Evolutionary conservation across 2,888 invertebrate species (phyloP), one percentile per base, ranked within the genome.

Genomic region (Plagiodera versicolora): DNA sequence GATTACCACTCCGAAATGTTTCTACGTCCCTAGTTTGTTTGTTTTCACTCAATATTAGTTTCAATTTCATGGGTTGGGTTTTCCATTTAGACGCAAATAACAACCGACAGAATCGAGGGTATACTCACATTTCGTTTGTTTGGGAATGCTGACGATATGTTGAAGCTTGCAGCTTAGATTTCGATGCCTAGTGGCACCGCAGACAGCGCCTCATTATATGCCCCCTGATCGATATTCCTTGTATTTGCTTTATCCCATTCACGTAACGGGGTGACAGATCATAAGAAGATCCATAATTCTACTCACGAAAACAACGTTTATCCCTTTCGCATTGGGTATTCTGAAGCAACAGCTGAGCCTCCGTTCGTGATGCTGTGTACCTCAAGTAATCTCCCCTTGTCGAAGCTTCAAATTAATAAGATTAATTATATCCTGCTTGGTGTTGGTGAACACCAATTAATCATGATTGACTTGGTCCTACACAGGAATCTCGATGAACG

Each of bases 351-450:
- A 62, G 61, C 62, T 62, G 56, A 62, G 35, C 61, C 14, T 11
- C 14, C 39, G 57, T 57, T 61, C 49, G 53, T 50, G 57, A 57
- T 49, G 49, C 46, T 49, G 47, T 57, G 54, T 57, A 57, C 49
- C 57, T 53, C 44, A 54, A 54, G 57, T 57, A 57, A 61, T 62
- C 58, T 56, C 64, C 66, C 60, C 64, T 63, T 62, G 62, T 61
- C 60, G 56, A 63, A 60, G 62, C 62, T 63, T 64, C 62, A 62
- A 62, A 66, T 66, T 66, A 66, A 66, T 66, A 64, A 66, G 66
- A 66, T 66, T 66, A 66, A 66, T 66, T 64, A 66, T 64, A 66
- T 55, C 50, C 46, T 51, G 60, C 55, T 60, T 64, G 64, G 62
- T 62, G 62, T 62, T 60, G 62, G 66, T 60, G 64, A 66, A 64